Evolutionary conservation across 2,888 invertebrate genomes (phyloP).

Genomic region (Leptothorax acervorum): DNA sequence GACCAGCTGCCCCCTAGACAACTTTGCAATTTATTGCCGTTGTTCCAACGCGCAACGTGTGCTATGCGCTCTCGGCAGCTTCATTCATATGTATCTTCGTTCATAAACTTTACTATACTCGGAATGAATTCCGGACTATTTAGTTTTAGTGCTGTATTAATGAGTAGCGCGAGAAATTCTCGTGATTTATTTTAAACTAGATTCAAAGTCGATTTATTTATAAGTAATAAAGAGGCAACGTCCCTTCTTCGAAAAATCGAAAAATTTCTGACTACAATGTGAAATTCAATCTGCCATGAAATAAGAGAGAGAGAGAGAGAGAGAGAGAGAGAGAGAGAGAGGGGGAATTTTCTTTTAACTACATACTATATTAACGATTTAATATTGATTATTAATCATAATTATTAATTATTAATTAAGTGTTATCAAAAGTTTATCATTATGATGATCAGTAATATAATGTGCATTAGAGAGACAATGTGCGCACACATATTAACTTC

Average conservation of each 20-base stretch:
- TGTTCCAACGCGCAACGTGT: conserved; percentile 55
- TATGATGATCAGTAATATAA: not conserved
- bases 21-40: conserved; percentile 68
- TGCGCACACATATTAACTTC: not conserved
- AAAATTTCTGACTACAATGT: not conserved
- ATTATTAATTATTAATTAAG: not conserved
- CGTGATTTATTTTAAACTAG: not conserved
- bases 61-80: conserved; percentile 51
- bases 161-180: conserved; percentile 25
- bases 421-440: conserved; percentile 10
- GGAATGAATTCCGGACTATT: conserved; percentile 38
- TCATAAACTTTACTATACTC: conserved; percentile 65
- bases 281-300: not conserved
- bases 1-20: conserved; percentile 83
- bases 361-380: not conserved
- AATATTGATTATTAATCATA: not conserved
- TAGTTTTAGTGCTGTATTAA: conserved; percentile 31
- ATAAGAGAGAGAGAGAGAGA: not conserved
- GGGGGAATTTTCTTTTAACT: not conserved
- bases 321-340: too few species aligned
- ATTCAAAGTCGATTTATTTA: not conserved
- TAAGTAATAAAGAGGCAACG: not conserved
- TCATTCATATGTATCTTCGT: conserved; percentile 66
- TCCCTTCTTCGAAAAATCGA: not conserved
- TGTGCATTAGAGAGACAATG: not conserved